Base-by-base conservation (phyloP, 2,888 invertebrate genomes). In the Entomobrya proxima region DNA sequence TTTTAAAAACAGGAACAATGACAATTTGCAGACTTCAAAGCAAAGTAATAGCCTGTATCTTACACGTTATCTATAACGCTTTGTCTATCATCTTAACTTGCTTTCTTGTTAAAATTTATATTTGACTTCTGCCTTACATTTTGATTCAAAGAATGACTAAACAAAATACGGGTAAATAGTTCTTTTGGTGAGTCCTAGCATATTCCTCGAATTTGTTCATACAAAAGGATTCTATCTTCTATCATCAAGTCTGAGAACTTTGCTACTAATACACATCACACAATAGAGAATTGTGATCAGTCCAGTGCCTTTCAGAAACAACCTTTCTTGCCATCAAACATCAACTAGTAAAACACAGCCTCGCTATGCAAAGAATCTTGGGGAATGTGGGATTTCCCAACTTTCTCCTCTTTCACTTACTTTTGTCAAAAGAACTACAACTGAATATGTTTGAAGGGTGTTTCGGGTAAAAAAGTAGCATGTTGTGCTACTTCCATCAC, bases 351-450 rank as follows among this genome's bases (percentile, higher is more conserved):
- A 77, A 77, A 78, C 50, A 78, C 64, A 9, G 40, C 64, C 64
- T 64, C 64, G 58, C 11, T 37, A 79, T 79, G 67, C 37, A 52
- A 79, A 79, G 55, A 27, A 69, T 67, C 79, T 55, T 79, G 67
- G 78, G 67, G 78, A 79, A 64, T 47, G 24, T 52, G 69, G 69
- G 69, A 79, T 69, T 79, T 79, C 55, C 21, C 78, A 79, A 79
- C 79, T 69, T 79, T 52, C 50, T 52, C 67, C 21, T 37, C 24
- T 44, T 67, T 40, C 21, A 64, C 37, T 37, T 55, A 6, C 40
- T 40, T n/a, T n/a, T 40, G 64, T 64, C 64, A 64, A 64, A 58
- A 64, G 37, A 64, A 64, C 7, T 64, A 21, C n/a, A n/a, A n/a
- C 27, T 21, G 35, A 37, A n/a, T 37, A 37, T 37, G 64, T 64